phyloP scores from a whole-genome alignment of 1,140 invertebrate species.

The Lepidurus couesii region DNA sequence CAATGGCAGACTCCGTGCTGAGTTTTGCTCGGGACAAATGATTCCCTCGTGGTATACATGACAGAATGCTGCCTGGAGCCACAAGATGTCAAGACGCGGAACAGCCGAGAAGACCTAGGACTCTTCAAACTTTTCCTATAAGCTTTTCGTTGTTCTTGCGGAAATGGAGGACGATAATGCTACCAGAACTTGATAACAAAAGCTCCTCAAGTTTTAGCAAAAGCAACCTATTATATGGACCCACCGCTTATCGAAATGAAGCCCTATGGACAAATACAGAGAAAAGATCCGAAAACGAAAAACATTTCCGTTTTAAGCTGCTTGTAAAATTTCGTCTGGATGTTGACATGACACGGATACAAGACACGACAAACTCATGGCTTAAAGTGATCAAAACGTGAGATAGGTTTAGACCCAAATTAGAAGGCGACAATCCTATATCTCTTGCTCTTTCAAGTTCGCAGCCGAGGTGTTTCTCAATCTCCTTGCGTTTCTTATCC shows the following conservation, averaged over 20 bases:
- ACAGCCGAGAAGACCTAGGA: background rate
- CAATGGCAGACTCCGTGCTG: background rate
- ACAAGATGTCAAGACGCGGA: background rate
- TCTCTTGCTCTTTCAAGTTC: background rate
- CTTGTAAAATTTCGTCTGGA: background rate
- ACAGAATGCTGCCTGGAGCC: background rate
- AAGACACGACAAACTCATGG: background rate
- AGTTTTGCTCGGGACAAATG: background rate
- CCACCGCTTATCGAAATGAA: background rate
- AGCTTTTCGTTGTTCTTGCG: background rate
- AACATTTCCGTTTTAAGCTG: slow-evolving; percentile 19
- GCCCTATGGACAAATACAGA: background rate
- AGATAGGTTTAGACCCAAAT: slow-evolving; percentile 3
- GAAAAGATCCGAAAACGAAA: background rate
- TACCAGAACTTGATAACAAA: background rate
- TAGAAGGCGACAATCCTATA: slow-evolving; percentile 9
- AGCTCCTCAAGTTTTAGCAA: background rate
- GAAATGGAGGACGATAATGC: background rate
- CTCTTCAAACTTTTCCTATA: background rate
- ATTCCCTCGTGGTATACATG: background rate
- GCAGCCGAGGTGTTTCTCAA: background rate
- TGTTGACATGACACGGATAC: background rate
- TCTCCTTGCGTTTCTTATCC: background rate
- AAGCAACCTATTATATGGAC: background rate
- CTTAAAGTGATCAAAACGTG: background rate